Base-by-base conservation (phyloP, 2,888 invertebrate species). In the Rotaria macrura region DNA sequence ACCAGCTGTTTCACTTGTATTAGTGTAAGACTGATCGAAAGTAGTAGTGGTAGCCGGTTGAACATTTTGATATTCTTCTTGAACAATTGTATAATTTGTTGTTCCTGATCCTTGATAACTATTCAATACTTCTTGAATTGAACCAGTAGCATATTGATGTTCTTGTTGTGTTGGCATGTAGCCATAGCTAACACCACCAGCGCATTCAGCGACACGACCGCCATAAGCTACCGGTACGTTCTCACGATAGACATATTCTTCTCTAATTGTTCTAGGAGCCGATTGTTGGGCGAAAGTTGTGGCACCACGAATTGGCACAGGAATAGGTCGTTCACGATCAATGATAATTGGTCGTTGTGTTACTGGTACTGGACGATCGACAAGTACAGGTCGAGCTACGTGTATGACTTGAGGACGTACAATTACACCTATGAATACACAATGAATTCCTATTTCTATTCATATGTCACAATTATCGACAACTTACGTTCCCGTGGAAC, bases 321-420 rank as follows among this genome's bases (percentile, higher is more conserved):
- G 85, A 34, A 85, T 65, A 23, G 83, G 86, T 54, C 84, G 83
- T 65, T 86, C 85, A 25, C 85, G 83, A 52, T 85, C 85, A 20
- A 86, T 86, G 14, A 86, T 85, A 34, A 86, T 85, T 55, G 86
- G 86, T 79, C 85, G 55, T 52, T 86, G 86, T 55, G 83, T 83
- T 17, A 85, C 83, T 1, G 86, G 86, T 23, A 86, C 85, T n/a
- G 86, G 86, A 23, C 85, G 52, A 74, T 86, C 85, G 34, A 86
- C 85, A 29, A 85, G 84, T 25, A 85, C 86, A 17, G 86, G 86
- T 43, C 85, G 84, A 43, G 86, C 86, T n/a, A 85, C 86, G n/a
- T 85, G 85, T 49, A 86, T 84, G 34, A 86, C 83, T 83, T 86
- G 86, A 40, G 86, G 86, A 43, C 86, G 52, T 38, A 86, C 86